Evolutionary conservation across 2,888 invertebrate species (phyloP).

Genomic region (Mythimna pallens): DNA sequence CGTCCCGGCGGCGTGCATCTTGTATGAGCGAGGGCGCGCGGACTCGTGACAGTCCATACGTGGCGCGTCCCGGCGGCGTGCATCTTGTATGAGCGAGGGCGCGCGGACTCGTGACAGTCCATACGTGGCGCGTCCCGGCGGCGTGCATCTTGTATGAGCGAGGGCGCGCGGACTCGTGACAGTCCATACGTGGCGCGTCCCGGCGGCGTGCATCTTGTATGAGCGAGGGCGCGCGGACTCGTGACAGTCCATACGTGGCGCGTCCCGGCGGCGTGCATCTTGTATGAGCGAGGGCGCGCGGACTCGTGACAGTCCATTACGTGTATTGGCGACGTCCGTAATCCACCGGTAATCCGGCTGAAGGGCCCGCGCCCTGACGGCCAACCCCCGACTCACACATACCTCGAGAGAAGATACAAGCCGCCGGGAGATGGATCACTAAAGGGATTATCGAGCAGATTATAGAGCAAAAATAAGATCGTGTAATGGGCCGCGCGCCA

Average conservation of each 20-base stretch:
- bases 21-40: not conserved
- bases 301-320: slow-evolving; percentile 26
- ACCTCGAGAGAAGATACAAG: slow-evolving; percentile 9
- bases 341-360: slow-evolving; percentile 25
- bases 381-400: not conserved
- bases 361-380: slow-evolving; percentile 7
- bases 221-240: too few relatives aligned
- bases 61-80: not conserved
- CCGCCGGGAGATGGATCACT: slow-evolving; percentile 46
- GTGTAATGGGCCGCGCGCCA: slow-evolving; percentile 51
- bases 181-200: slow-evolving; percentile 1
- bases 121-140: not conserved
- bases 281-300: not conserved
- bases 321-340: slow-evolving; percentile 34
- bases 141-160: slow-evolving; percentile 4
- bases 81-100: slow-evolving; percentile 2
- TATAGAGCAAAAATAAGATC: slow-evolving; percentile 53
- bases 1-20: slow-evolving; percentile 6
- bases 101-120: too few relatives aligned
- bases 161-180: too few relatives aligned
- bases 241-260: too few relatives aligned
- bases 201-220: slow-evolving; percentile 3
- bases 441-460: slow-evolving; percentile 52
- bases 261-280: slow-evolving; percentile 6
- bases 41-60: too few relatives aligned